Evolutionary conservation across 37 sponge, comb jelly and placozoan species (phyloP).

Genomic region (Eunapius fragilis): DNA sequence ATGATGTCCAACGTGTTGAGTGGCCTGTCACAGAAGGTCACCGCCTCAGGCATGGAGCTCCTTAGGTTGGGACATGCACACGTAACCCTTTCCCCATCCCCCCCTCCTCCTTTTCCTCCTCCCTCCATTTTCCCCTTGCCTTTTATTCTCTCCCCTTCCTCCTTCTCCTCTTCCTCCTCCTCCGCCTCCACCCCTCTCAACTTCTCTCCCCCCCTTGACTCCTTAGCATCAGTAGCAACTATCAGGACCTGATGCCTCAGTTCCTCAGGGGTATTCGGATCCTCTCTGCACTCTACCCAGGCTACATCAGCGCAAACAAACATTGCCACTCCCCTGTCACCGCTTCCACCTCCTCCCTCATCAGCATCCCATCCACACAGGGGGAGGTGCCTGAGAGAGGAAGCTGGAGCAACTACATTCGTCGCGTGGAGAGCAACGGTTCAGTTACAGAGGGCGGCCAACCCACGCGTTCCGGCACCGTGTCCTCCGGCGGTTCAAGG

Average conservation of each 20-base stretch:
- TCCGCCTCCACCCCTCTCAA: too few relatives aligned
- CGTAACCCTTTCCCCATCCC: not conserved
- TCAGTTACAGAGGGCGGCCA: not conserved
- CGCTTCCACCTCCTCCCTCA: not conserved
- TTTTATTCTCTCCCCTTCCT: not conserved
- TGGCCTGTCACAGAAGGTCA: conserved; percentile 5
- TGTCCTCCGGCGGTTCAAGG: not conserved
- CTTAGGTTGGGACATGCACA: conserved; percentile 40
- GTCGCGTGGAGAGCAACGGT: not conserved
- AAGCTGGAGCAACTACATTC: not conserved
- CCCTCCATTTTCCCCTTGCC: not conserved
- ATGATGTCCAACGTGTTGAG: conserved; percentile 13
- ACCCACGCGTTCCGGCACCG: not conserved
- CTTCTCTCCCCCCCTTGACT: too few relatives aligned
- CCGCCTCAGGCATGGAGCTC: conserved; percentile 63
- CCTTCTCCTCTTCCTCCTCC: not conserved
- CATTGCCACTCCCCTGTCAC: not conserved
- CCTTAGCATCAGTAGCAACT: conserved; percentile 59
- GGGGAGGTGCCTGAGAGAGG: not conserved
- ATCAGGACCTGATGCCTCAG: conserved; percentile 63
- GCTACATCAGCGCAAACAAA: not conserved
- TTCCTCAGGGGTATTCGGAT: conserved; percentile 62
- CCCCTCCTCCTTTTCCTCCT: not conserved
- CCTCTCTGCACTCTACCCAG: conserved; percentile 53
- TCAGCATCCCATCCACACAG: conserved; percentile 12